These are phyloP conservation scores for Saccostrea glomerata DNA, from an alignment of 1,140 invertebrate genomes.

Conservation along the genomic window DNA sequence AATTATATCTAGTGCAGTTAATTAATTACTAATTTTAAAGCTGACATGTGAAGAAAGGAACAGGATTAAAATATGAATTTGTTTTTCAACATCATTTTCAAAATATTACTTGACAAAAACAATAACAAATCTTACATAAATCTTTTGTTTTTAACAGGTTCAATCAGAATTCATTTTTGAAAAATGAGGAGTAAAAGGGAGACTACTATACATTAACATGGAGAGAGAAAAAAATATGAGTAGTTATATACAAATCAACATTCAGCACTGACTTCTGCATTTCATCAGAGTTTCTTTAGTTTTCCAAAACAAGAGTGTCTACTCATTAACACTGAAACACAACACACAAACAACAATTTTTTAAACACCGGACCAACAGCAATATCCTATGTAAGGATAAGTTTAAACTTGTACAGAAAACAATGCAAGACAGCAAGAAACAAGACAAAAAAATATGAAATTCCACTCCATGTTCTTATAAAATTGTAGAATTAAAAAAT, in stretches of 20 bases:
- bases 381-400: not conserved
- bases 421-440: constrained; percentile 17
- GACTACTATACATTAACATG: not conserved
- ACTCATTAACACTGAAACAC: not conserved
- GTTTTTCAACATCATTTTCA: too few species aligned
- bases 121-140: too few species aligned
- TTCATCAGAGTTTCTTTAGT: not conserved
- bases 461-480: not conserved
- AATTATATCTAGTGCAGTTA: not conserved
- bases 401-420: not conserved
- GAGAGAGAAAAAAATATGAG: not conserved
- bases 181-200: not conserved
- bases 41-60: too few species aligned
- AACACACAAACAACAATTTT: not conserved
- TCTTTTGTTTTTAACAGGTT: not conserved
- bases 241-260: not conserved
- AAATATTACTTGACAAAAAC: too few species aligned
- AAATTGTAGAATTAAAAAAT: not conserved
- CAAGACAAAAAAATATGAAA: not conserved
- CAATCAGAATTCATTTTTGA: not conserved
- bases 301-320: not conserved
- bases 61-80: too few species aligned
- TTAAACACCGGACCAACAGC: constrained; percentile 8
- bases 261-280: not conserved
- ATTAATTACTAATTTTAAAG: not conserved